Percentiles rank a stretch among this genome's conserved stretches.
Conservation (phyloP, 2,113 vertebrate genomes). For the Harpagus bidentatus region DNA sequence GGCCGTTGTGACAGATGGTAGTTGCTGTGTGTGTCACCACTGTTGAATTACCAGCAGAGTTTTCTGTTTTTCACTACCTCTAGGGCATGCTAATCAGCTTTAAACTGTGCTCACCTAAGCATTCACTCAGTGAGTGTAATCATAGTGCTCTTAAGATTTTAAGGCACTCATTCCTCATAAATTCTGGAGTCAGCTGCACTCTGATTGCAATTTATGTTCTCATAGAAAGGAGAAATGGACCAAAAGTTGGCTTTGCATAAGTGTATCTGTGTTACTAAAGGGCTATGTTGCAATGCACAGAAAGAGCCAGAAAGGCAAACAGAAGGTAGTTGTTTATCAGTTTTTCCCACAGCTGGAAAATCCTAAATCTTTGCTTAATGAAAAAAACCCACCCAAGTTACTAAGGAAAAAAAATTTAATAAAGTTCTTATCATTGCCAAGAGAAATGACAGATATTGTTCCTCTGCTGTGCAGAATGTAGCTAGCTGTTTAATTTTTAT, state of each 20-base stretch:
- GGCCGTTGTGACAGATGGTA: not conserved
- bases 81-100: not conserved
- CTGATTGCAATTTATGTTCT: not conserved
- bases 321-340: not conserved
- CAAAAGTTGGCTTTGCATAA: not conserved
- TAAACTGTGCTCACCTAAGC: not conserved
- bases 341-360: not conserved
- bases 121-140: not conserved
- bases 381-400: not conserved
- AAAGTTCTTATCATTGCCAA: not conserved
- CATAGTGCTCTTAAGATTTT: not conserved
- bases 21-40: not conserved
- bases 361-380: not conserved
- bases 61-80: not conserved
- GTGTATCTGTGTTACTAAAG: not conserved
- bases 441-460: not conserved
- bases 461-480: not conserved
- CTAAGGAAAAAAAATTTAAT: not conserved
- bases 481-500: not conserved
- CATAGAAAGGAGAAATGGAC: not conserved
- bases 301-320: not conserved
- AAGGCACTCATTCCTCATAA: not conserved
- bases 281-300: not conserved
- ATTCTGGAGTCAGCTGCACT: not conserved
- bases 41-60: not conserved